A percentile compares a stretch with the other conserved stretches of the same genome.
Conservation (phyloP, 2,113 vertebrate species). For the Cyprichromis sp. region DNA sequence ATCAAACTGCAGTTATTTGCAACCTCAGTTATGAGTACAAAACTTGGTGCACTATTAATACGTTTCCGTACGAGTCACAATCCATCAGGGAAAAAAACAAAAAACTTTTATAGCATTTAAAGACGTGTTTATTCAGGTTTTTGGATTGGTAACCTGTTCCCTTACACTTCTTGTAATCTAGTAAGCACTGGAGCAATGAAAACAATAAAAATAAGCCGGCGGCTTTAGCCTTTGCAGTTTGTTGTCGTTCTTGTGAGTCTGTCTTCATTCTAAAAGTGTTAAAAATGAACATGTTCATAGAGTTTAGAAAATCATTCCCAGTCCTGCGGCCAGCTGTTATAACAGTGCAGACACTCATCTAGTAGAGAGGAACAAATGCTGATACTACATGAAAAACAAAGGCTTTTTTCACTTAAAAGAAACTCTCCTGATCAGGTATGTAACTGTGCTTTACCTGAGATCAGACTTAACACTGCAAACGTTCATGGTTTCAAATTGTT, state of each 20-base stretch:
- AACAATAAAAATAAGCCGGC: neutral
- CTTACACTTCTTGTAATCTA: neutral
- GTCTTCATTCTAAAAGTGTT: neutral
- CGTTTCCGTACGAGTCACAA: neutral
- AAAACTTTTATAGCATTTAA: neutral
- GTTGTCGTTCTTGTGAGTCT: neutral
- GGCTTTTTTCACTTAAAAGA: neutral
- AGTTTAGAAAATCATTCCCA: neutral
- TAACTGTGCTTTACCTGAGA: neutral
- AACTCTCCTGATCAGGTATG: neutral
- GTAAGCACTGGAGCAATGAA: neutral
- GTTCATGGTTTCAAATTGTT: neutral
- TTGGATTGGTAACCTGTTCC: neutral
- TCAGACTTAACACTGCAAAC: neutral
- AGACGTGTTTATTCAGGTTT: neutral
- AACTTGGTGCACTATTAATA: neutral
- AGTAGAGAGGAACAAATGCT: neutral
- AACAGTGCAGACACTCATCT: neutral
- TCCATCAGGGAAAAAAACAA: neutral
- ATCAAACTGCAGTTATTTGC: neutral
- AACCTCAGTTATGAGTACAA: neutral
- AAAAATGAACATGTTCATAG: neutral
- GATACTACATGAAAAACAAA: neutral
- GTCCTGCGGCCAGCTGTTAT: neutral
- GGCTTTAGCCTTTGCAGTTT: neutral